Evolutionary conservation across 1,140 invertebrate genomes (phyloP), one percentile per base, ranked within the genome.

Genomic region (Drosophila erecta): DNA sequence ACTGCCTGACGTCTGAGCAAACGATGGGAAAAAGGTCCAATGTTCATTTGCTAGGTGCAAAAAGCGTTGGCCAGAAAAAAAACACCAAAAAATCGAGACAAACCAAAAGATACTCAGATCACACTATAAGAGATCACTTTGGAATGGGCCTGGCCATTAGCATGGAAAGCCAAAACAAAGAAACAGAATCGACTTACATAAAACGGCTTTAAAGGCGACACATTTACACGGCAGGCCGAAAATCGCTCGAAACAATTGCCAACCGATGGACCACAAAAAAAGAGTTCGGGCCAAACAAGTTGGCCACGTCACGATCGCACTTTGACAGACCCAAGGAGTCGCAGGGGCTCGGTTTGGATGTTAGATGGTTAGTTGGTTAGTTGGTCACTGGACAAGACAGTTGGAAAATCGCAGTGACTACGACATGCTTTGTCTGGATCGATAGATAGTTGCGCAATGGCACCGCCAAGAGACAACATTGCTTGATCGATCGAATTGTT

Each of bases 181-280:
- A 65, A 50, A 77, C 76, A 84, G 85, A 87, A 84, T 84, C 85
- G 84, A 79, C 84, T 87, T 87, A 89, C 80, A 87, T 89, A 84
- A 87, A 89, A 80, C 87, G 84, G 78, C 85, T 84, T 89, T 84
- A 89, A 80, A 89, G 86, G 84, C 84, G 84, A 89, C 85, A 84
- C 85, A 87, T 87, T 87, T 86, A 81, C 81, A 86, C 75, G 78
- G 70, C 59, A 51, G 50, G 70, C 65, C 79, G 83, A 83, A 81
- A 81, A 84, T 55, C 44, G 59, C 64, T 79, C 81, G 64, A 83
- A 89, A 83, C 76, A 79, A 87, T 83, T 86, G 81, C 73, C 50
- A 85, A 78, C 55, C 37, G 12, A 1, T 14, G 37, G 37, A 38
- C 73, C 54, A 58, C 40, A 37, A 65, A 81, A 72, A 35, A 35